A percentile compares a stretch with the other conserved stretches of the same genome.
Evolutionary conservation across 64 coral and sea anemone genomes (phyloP).

Genomic region (Trachythela sp.): DNA sequence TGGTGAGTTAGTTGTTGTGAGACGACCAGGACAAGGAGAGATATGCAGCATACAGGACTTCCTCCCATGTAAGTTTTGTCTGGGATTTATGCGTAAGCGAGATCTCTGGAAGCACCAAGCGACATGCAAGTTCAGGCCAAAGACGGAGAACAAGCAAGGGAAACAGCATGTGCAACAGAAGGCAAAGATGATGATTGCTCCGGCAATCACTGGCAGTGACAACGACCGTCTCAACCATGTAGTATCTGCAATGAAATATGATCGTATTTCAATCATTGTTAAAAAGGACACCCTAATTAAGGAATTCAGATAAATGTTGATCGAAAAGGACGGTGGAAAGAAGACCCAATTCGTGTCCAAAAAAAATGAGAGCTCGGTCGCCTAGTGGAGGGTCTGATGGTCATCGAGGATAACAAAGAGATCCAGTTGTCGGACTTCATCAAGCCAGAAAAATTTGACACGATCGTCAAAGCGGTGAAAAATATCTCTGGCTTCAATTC

Average conservation of each 20-base stretch:
- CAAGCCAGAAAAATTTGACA: no score
- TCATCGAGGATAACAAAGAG: neutral
- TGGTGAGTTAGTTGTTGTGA: no score
- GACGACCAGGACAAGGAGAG: no score
- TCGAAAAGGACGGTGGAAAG: neutral
- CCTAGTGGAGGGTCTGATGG: neutral
- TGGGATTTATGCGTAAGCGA: no score
- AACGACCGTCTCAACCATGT: neutral
- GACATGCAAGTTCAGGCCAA: neutral
- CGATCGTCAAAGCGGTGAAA: no score
- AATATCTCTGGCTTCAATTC: no score
- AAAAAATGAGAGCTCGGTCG: conserved; percentile 28
- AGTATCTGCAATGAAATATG: conserved; percentile 38
- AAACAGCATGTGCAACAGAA: neutral
- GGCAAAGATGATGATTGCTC: neutral
- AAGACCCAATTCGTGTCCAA: neutral
- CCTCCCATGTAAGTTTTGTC: no score
- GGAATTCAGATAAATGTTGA: no score
- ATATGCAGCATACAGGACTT: no score
- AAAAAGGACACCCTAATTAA: conserved; percentile 27
- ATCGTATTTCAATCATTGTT: conserved; percentile 15
- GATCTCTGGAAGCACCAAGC: conserved; percentile 46
- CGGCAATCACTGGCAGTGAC: neutral
- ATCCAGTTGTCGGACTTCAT: conserved; percentile 12
- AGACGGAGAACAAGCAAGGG: neutral